phyloP scores from a whole-genome alignment of 2,888 invertebrate genomes.

The Aphrophora alni region DNA sequence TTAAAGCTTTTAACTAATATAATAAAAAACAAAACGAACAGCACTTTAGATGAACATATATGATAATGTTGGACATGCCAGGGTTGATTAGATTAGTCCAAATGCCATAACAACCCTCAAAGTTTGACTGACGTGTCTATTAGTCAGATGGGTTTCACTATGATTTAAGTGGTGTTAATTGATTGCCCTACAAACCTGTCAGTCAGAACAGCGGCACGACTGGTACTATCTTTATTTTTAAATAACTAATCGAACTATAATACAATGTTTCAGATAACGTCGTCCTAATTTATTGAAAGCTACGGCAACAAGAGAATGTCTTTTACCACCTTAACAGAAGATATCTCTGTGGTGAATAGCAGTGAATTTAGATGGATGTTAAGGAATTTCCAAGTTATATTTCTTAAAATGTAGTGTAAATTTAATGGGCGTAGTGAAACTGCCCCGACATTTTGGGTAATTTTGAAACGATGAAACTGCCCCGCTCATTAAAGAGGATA shows the following conservation, averaged over 20 bases:
- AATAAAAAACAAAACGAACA: neutral
- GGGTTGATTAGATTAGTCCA: neutral
- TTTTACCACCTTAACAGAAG: no score
- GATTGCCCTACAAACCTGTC: neutral
- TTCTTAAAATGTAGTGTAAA: no score
- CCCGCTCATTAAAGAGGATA: no score
- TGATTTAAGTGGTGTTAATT: constrained; percentile 6
- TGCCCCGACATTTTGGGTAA: no score
- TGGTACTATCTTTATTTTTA: neutral
- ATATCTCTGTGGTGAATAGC: no score
- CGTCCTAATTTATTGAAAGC: no score
- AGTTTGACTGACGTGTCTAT: constrained; percentile 2
- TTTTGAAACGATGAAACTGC: no score
- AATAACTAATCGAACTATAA: neutral
- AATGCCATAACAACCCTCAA: neutral
- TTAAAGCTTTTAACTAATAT: neutral
- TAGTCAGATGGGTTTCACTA: neutral
- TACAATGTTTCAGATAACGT: no score
- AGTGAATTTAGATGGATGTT: no score
- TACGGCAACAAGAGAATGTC: no score
- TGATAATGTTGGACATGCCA: neutral
- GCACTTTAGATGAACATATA: neutral
- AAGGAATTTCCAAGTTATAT: no score
- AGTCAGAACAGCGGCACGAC: neutral
- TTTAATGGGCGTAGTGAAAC: no score